These are phyloP conservation scores for Cebidichthys violaceus DNA, from an alignment of 2,113 vertebrate species.

Conservation along the genomic window DNA sequence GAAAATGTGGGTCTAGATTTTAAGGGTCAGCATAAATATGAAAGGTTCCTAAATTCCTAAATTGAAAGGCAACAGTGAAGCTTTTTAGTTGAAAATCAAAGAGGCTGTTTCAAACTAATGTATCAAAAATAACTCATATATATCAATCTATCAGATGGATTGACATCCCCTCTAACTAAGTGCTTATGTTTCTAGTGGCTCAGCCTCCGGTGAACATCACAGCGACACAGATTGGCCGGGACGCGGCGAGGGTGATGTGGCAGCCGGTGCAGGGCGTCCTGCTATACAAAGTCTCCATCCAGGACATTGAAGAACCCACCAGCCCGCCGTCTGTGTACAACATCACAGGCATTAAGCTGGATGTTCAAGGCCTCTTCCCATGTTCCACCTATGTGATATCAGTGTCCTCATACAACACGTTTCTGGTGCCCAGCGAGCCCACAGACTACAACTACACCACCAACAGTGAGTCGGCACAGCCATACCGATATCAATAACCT, in stretches of 20 bases:
- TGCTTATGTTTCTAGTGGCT: conserved; percentile 72
- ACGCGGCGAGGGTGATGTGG: conserved; percentile 73
- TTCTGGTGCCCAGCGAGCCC: conserved; percentile 80
- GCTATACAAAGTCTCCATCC: conserved; percentile 71
- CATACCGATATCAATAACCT: conserved; percentile 62
- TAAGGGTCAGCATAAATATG: not conserved
- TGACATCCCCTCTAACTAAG: not conserved
- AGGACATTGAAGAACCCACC: conserved; percentile 20
- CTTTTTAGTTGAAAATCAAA: not conserved
- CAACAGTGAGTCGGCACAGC: conserved; percentile 80
- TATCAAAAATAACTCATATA: not conserved
- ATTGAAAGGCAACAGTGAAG: not conserved
- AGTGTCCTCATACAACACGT: conserved; percentile 78
- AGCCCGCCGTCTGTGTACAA: conserved; percentile 29
- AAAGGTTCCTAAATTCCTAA: too few relatives aligned
- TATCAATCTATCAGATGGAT: not conserved
- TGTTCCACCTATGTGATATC: conserved; percentile 82
- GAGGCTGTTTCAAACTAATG: not conserved
- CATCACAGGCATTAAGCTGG: conserved; percentile 53
- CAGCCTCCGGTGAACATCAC: conserved; percentile 71
- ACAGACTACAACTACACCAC: conserved; percentile 68
- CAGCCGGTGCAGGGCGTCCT: conserved; percentile 72
- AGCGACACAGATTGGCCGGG: conserved; percentile 18
- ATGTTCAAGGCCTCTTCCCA: conserved; percentile 69
- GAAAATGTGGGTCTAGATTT: not conserved